phyloP scores from a whole-genome alignment of 2,888 invertebrate species.

The Tribolium freemani region DNA sequence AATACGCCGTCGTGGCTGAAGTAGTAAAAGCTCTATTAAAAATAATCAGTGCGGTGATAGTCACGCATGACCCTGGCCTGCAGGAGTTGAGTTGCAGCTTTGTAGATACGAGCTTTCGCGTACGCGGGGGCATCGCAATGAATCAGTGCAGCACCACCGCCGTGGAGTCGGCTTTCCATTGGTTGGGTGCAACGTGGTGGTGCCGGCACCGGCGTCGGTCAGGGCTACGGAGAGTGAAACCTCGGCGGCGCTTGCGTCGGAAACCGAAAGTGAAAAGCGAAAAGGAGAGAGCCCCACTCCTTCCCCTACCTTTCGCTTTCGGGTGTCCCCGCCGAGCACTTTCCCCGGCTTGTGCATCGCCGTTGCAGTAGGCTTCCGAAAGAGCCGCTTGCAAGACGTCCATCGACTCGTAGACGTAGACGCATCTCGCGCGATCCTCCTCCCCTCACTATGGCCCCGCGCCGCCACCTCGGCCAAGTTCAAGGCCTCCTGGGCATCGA shows the following conservation, averaged over 20 bases:
- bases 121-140: not conserved
- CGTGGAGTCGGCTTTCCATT: constrained; percentile 10
- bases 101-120: constrained; percentile 41
- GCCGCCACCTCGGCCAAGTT: constrained; percentile 70
- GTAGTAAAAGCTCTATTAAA: not conserved
- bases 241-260: constrained; percentile 64
- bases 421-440: constrained; percentile 26
- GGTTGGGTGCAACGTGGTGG: constrained; percentile 43
- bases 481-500: constrained; percentile 65
- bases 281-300: constrained; percentile 67
- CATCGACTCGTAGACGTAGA: constrained; percentile 3
- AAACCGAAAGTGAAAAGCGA: constrained; percentile 69
- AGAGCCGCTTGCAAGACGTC: constrained; percentile 66
- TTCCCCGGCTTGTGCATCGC: constrained; percentile 70
- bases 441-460: constrained; percentile 68
- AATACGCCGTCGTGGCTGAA: not conserved
- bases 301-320: constrained; percentile 82
- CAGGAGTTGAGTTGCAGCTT: not conserved
- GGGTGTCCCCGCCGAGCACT: constrained; percentile 66
- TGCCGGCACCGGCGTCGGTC: constrained; percentile 56
- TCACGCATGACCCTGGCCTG: not conserved
- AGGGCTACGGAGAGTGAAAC: constrained; percentile 67
- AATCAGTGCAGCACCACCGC: constrained; percentile 2
- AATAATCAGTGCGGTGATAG: not conserved
- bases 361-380: constrained; percentile 73